Percentiles rank a stretch among this genome's conserved stretches.
Conservation (phyloP, 2,113 vertebrate genomes). For the Antechinus stuartii region DNA sequence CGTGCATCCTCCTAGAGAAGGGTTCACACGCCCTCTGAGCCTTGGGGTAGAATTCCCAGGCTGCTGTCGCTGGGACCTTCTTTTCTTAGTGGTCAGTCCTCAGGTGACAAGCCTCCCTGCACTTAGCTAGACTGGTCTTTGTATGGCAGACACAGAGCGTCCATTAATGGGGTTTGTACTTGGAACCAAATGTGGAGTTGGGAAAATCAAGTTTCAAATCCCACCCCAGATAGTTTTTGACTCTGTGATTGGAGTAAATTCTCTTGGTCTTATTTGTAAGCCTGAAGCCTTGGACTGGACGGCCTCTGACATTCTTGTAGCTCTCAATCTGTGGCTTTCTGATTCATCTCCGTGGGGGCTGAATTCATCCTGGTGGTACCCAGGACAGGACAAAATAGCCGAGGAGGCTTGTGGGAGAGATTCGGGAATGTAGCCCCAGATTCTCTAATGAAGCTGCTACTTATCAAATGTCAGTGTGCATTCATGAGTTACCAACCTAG, state of each 20-base stretch:
- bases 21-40: too few relatives aligned
- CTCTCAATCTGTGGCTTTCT: neutral
- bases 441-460: neutral
- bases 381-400: neutral
- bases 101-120: neutral
- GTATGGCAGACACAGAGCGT: neutral
- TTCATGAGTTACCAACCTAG: neutral
- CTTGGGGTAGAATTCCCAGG: too few relatives aligned
- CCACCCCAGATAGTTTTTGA: too few relatives aligned
- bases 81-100: too few relatives aligned
- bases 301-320: neutral
- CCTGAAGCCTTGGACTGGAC: neutral
- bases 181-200: neutral
- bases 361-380: neutral
- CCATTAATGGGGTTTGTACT: neutral
- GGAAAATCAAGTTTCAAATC: neutral
- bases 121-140: neutral
- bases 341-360: neutral
- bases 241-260: neutral
- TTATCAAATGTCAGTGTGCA: neutral
- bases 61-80: too few relatives aligned
- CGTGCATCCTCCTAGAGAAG: too few relatives aligned
- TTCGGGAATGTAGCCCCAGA: neutral
- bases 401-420: neutral
- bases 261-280: neutral